Evolutionary conservation across 2,888 invertebrate genomes (phyloP).

Genomic region (Neoscelio sp.): DNA sequence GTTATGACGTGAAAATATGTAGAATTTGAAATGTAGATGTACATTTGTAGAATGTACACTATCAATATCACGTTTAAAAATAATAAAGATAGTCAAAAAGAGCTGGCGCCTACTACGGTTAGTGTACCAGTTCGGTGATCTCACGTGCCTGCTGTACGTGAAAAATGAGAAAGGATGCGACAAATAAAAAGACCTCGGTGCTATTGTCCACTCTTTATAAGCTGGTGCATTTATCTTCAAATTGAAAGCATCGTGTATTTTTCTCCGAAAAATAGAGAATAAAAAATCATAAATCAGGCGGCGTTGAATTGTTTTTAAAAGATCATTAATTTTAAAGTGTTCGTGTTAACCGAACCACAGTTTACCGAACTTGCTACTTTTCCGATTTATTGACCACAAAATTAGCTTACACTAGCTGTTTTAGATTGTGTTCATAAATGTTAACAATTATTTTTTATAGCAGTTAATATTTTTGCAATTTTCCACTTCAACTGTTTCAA

Average conservation of each 20-base stretch:
- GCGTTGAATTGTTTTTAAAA: constrained; percentile 29
- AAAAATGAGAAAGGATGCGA: constrained; percentile 60
- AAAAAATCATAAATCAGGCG: constrained; percentile 44
- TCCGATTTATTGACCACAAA: too few relatives aligned
- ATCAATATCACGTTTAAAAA: constrained; percentile 29
- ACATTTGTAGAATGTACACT: constrained; percentile 1
- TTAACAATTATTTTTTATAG: too few relatives aligned
- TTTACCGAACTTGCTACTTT: not conserved
- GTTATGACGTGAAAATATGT: not conserved
- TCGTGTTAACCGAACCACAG: constrained; percentile 2
- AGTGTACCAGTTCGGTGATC: constrained; percentile 35
- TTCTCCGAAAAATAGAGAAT: constrained; percentile 22
- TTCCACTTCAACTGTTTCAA: too few relatives aligned
- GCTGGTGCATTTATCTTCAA: constrained; percentile 56
- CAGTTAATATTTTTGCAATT: too few relatives aligned
- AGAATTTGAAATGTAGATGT: not conserved
- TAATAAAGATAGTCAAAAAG: constrained; percentile 21
- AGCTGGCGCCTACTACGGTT: constrained; percentile 11
- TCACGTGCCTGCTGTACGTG: constrained; percentile 52
- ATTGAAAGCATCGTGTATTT: constrained; percentile 63
- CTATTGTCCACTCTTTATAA: constrained; percentile 63
- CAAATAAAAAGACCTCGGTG: constrained; percentile 50
- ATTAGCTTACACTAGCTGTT: too few relatives aligned
- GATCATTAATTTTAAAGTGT: constrained; percentile 11
- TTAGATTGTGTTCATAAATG: too few relatives aligned